Conservation (phyloP, 2,797 vertebrate genomes). For the Sciurus carolinensis region DNA sequence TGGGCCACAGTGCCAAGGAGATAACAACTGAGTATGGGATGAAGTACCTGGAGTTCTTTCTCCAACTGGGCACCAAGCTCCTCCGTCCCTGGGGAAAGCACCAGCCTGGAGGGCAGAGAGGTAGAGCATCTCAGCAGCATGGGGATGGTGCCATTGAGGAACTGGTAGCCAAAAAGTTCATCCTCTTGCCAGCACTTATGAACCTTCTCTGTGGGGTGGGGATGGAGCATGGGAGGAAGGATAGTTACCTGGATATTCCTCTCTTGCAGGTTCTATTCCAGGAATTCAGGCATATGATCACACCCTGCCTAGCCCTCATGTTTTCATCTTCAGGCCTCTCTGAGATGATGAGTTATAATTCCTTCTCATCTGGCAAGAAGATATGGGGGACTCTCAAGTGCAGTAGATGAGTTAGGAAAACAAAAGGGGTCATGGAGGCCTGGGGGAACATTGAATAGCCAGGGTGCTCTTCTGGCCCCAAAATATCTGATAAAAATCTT, state of each 20-base stretch:
- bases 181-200: constrained; percentile 92
- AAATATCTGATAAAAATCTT: constrained; percentile 81
- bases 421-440: background rate
- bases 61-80: constrained; percentile 88
- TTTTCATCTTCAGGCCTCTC: constrained; percentile 28
- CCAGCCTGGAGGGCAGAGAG: constrained; percentile 88
- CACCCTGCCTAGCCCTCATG: background rate
- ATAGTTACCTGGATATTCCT: background rate
- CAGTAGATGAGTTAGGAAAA: background rate
- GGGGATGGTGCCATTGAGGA: constrained; percentile 92
- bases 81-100: constrained; percentile 87
- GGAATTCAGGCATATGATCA: background rate
- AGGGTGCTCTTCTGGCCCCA: too few relatives aligned
- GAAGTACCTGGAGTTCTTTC: constrained; percentile 89
- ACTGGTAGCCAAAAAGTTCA: constrained; percentile 92
- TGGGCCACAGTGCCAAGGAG: background rate
- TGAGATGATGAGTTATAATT: background rate
- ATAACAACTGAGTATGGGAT: background rate
- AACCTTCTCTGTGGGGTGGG: constrained; percentile 89
- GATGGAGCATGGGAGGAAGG: background rate
- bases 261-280: background rate
- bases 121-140: constrained; percentile 87
- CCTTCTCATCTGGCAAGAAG: background rate
- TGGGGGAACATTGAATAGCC: background rate
- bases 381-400: background rate